These are phyloP conservation scores for Drosophila grimshawi DNA, from an alignment of 1,140 invertebrate species.

Conservation along the genomic window DNA sequence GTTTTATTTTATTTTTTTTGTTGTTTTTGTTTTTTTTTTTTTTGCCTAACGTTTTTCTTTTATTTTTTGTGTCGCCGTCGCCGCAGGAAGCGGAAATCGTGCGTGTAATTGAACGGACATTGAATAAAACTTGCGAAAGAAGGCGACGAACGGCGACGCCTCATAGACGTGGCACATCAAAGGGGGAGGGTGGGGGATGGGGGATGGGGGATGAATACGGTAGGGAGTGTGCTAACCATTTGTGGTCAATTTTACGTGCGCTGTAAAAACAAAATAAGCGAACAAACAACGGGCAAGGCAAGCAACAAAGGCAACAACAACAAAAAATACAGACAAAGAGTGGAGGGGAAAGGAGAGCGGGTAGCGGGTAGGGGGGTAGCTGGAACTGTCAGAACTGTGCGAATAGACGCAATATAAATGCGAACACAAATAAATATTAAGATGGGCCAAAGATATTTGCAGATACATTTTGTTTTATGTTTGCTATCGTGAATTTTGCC, in stretches of 20 bases:
- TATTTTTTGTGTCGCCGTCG: slow-evolving; percentile 51
- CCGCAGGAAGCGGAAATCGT: slow-evolving; percentile 78
- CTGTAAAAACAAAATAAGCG: slow-evolving; percentile 66
- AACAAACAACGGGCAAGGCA: slow-evolving; percentile 16
- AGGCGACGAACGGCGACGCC: slow-evolving; percentile 46
- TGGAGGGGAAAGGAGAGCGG: not conserved
- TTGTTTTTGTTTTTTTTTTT: slow-evolving; percentile 26
- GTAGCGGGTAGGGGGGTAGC: not conserved
- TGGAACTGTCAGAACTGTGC: not conserved
- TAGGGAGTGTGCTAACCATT: slow-evolving; percentile 46
- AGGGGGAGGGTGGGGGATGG: not conserved
- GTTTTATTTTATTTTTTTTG: not conserved
- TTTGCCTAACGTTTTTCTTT: slow-evolving; percentile 30
- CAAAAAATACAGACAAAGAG: not conserved
- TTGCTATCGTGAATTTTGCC: slow-evolving; percentile 10
- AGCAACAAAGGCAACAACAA: not conserved
- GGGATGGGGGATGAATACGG: no score
- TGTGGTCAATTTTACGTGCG: slow-evolving; percentile 76
- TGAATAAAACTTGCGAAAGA: slow-evolving; percentile 68
- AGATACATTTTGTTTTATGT: slow-evolving; percentile 50
- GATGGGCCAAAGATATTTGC: slow-evolving; percentile 41
- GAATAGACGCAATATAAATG: slow-evolving; percentile 39
- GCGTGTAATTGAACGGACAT: slow-evolving; percentile 80
- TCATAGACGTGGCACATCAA: slow-evolving; percentile 4
- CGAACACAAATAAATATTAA: slow-evolving; percentile 51